These are phyloP conservation scores for Gephyroberyx darwinii DNA, from an alignment of 2,797 vertebrate genomes.

Conservation along the genomic window DNA sequence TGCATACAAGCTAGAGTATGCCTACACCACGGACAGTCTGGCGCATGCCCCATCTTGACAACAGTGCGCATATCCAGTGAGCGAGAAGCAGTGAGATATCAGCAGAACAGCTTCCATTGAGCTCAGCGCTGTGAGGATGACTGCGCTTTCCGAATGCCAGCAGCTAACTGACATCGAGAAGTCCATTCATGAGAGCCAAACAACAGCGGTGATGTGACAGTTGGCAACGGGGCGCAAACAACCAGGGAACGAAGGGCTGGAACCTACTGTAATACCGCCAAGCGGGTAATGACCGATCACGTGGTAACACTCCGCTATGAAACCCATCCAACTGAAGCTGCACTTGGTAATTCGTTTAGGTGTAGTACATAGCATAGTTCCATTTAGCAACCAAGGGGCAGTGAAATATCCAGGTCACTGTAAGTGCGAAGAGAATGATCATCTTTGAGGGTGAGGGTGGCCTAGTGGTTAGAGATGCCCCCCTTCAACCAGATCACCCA, in stretches of 20 bases:
- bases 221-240: constrained; percentile 18
- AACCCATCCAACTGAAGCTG: background rate
- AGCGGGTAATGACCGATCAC: background rate
- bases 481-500: background rate
- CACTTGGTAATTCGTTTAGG: background rate
- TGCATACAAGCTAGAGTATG: background rate
- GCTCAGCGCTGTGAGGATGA: background rate
- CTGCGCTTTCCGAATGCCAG: constrained; percentile 21
- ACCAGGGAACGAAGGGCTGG: background rate
- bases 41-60: constrained; percentile 16
- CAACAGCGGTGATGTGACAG: background rate
- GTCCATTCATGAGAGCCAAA: background rate
- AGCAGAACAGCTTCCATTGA: background rate
- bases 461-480: background rate
- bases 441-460: background rate
- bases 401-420: constrained; percentile 6
- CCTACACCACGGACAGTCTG: background rate
- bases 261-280: background rate
- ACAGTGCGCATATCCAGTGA: background rate
- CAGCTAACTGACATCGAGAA: background rate
- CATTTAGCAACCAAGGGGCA: background rate
- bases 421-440: background rate
- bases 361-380: background rate
- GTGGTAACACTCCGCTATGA: background rate
- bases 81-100: background rate